These are phyloP conservation scores for Scaptomyza pallida DNA, from an alignment of 1,140 invertebrate species.

Conservation along the genomic window DNA sequence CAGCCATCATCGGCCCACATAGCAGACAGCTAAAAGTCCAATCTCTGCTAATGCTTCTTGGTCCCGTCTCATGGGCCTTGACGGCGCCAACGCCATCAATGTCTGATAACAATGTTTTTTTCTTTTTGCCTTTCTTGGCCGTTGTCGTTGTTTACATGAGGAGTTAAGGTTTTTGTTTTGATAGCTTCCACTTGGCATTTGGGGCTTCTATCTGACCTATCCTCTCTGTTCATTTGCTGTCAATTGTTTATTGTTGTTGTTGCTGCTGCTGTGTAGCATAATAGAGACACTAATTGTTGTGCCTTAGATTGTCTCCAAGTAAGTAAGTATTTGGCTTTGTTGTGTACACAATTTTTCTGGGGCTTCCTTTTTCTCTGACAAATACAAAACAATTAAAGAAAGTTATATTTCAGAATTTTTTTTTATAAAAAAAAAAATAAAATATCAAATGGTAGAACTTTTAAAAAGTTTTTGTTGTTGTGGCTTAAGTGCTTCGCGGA, in stretches of 20 bases:
- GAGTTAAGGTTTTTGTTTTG: constrained; percentile 55
- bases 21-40: constrained; percentile 26
- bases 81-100: constrained; percentile 56
- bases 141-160: constrained; percentile 54
- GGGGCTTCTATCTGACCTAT: constrained; percentile 9
- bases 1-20: not conserved
- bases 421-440: not conserved
- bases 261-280: constrained; percentile 42
- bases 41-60: constrained; percentile 38
- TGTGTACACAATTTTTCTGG: constrained; percentile 7
- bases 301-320: constrained; percentile 16
- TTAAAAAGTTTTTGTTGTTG: not conserved
- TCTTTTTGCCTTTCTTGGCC: too few relatives aligned
- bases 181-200: constrained; percentile 51
- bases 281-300: constrained; percentile 70
- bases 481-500: not conserved
- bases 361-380: constrained; percentile 7
- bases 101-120: constrained; percentile 59
- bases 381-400: constrained; percentile 26
- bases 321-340: constrained; percentile 23
- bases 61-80: constrained; percentile 33
- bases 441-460: not conserved
- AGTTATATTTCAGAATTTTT: constrained; percentile 5
- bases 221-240: constrained; percentile 43
- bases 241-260: constrained; percentile 49